A percentile compares a stretch with the other conserved stretches of the same genome.
Conservation (phyloP, 53 echinoderm and acorn worm genomes). For the Hippasteria phrygiana region DNA sequence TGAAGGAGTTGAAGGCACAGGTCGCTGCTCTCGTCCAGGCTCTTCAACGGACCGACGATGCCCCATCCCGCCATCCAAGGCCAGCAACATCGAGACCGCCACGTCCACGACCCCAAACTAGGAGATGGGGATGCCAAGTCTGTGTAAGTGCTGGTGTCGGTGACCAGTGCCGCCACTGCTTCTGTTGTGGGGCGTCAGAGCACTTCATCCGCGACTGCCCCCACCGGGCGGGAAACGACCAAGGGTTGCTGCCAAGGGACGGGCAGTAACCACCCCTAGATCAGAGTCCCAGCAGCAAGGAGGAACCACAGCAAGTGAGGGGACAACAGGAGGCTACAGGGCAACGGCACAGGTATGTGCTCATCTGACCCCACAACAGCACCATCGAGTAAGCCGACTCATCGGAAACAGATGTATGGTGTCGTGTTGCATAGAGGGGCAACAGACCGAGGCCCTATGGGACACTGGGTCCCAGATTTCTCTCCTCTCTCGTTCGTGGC, state of each 20-base stretch:
- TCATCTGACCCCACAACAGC: slow-evolving; percentile 40
- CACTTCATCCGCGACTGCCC: neutral
- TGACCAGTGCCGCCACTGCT: too few species aligned
- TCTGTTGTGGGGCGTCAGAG: too few species aligned
- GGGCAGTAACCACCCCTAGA: too few species aligned
- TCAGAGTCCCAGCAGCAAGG: neutral
- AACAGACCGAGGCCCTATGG: slow-evolving; percentile 53
- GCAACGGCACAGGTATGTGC: slow-evolving; percentile 17
- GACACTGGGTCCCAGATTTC: slow-evolving; percentile 73
- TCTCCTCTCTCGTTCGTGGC: slow-evolving; percentile 55
- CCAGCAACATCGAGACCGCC: too few species aligned
- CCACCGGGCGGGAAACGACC: slow-evolving; percentile 26
- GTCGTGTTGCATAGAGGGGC: slow-evolving; percentile 43
- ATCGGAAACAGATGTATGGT: slow-evolving; percentile 68
- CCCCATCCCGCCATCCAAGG: too few species aligned
- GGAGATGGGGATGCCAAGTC: too few species aligned
- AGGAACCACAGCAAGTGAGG: neutral
- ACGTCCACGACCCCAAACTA: too few species aligned
- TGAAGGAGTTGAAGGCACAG: too few species aligned
- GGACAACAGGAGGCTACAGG: neutral
- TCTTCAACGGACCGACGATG: too few species aligned
- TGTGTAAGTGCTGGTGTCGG: too few species aligned
- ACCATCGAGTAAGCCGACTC: slow-evolving; percentile 19
- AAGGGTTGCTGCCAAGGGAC: too few species aligned
- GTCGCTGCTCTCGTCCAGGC: too few species aligned